Evolutionary conservation across 2,888 invertebrate genomes (phyloP), one percentile per base, ranked within the genome.

Genomic region (Chrysotoxum bicinctum): DNA sequence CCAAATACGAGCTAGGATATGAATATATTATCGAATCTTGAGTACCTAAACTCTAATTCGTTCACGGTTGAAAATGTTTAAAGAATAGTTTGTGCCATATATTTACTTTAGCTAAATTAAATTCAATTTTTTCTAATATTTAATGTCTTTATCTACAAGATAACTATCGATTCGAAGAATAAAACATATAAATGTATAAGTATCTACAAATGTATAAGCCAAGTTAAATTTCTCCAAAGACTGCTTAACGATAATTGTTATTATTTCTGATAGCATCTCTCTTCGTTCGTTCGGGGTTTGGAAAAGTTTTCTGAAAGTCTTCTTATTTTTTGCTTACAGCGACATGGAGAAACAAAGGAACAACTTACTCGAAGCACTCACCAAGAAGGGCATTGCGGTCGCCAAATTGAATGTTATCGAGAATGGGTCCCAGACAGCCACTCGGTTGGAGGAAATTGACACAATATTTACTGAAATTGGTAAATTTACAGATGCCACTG

Each of bases 311-410:
- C 19, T 30, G 10, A 72, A 64, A 48, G 26, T 40, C 16, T 16
- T 54, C 60, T 68, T 26, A 45, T 70, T 19, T 78, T 70, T 32
- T 54, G 21, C 21, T 83, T 79, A 0, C 90, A 96, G 96, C 83
- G 94, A 95, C 87, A 97, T 97, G 94, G 98, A 98, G 87, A 96
- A 96, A 89, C 96, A 96, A 90, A 97, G 96, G 90, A 94, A 93
- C 60, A 95, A 95, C 82, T 93, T 98, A 64, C 92, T 98, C 54
- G 98, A 98, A 88, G 96, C 97, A 23, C 92, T 97, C 64, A 94
- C 95, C 40, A 95, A 96, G 84, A 95, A 95, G 90, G 97, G 97
- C 64, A 93, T 95, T 78, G 95, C 96, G 64, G 90, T 96, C 84
- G 95, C 95, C 88, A 94, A 96, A 80, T 92, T 95, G 79, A 93